Conservation (phyloP, 2,888 invertebrate genomes). For the Brenthis hecate region DNA sequence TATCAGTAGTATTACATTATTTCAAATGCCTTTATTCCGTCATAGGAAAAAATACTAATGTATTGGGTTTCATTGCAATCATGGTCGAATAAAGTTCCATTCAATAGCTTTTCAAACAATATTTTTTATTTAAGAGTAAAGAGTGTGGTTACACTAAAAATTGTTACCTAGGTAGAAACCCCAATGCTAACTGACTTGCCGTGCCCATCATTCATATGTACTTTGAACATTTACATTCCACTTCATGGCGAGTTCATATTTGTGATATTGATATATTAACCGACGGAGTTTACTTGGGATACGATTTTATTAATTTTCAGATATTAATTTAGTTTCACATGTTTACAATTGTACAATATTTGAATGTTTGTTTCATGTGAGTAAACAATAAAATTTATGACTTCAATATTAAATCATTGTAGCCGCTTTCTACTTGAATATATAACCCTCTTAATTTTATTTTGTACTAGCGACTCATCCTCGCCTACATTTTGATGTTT, state of each 20-base stretch:
- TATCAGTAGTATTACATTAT: no score
- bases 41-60: no score
- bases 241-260: constrained; percentile 12
- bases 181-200: constrained; percentile 11
- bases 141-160: background rate
- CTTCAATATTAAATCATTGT: no score
- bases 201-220: constrained; percentile 17
- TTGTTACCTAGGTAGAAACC: constrained; percentile 12
- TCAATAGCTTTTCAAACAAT: background rate
- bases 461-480: no score
- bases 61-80: no score
- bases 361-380: no score
- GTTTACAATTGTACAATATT: background rate
- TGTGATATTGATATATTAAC: constrained; percentile 13
- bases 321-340: background rate
- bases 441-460: no score
- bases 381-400: no score
- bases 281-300: background rate
- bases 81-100: background rate
- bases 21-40: no score
- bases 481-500: no score
- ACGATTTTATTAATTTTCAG: background rate
- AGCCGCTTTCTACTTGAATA: no score
- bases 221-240: constrained; percentile 16
- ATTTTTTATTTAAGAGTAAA: background rate